A percentile compares a stretch with the other conserved stretches of the same genome.
Conservation (phyloP, 2,797 vertebrate species). For the Anguilla megastoma region DNA sequence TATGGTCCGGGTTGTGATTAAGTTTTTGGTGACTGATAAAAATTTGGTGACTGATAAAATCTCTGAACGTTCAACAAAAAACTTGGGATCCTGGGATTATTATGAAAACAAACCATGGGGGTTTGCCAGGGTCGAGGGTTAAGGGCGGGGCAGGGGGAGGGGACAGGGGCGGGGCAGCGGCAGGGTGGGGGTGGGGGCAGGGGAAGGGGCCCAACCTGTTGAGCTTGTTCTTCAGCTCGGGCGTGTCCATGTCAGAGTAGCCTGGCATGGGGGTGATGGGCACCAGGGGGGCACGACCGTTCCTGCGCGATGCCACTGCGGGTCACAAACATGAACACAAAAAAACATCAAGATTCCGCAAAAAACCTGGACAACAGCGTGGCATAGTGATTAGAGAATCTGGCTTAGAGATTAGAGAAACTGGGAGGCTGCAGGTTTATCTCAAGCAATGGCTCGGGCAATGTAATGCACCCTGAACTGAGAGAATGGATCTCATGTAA, state of each 20-base stretch:
- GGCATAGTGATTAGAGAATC: not conserved
- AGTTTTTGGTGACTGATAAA: not conserved
- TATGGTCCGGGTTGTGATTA: not conserved
- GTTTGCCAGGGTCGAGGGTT: not conserved
- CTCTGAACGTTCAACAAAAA: not conserved
- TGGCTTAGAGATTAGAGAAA: not conserved
- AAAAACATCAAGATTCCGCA: not conserved
- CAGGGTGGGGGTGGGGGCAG: not conserved
- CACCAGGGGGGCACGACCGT: slow-evolving; percentile 57
- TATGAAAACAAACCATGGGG: not conserved
- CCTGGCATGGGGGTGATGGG: slow-evolving; percentile 87
- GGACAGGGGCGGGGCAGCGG: not conserved
- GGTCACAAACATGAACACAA: slow-evolving; percentile 34
- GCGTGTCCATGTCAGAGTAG: slow-evolving; percentile 94
- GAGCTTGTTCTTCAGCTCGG: slow-evolving; percentile 87
- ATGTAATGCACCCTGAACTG: not conserved
- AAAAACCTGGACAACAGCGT: not conserved
- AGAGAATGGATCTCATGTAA: too few relatives aligned
- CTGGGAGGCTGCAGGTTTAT: not conserved
- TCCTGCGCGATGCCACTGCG: slow-evolving; percentile 57
- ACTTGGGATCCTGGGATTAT: not conserved
- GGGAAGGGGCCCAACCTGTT: slow-evolving; percentile 73
- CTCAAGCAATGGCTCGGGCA: not conserved
- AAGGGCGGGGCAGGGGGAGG: not conserved
- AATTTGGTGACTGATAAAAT: not conserved